A percentile compares a stretch with the other conserved stretches of the same genome.
These are phyloP conservation scores for Bergia puertoricense DNA, from an alignment of 92 coral and sea anemone genomes.

Conservation along the genomic window DNA sequence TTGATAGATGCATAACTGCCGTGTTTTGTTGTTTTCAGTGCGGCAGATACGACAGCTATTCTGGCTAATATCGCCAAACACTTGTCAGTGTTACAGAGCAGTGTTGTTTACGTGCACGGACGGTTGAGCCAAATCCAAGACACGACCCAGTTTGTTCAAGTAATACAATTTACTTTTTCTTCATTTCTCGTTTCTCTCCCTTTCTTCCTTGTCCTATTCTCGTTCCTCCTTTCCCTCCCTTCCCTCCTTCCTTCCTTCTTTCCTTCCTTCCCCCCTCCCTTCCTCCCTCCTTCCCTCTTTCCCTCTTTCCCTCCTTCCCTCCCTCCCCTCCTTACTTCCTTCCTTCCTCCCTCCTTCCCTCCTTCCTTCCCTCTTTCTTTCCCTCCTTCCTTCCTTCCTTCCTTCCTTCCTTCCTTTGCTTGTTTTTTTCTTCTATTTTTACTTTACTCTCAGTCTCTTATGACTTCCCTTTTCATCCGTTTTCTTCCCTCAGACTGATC, in stretches of 20 bases:
- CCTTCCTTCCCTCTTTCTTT: neutral
- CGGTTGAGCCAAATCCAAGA: slow-evolving; percentile 64
- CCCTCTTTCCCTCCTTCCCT: neutral
- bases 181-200: neutral
- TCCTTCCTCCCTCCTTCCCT: neutral
- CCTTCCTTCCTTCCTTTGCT: neutral
- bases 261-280: neutral
- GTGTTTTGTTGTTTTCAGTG: slow-evolving; percentile 49
- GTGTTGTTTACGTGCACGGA: slow-evolving; percentile 76
- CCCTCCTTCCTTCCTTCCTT: neutral
- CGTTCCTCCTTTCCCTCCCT: neutral
- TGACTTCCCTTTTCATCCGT: neutral
- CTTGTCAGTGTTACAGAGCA: slow-evolving; percentile 73
- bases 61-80: slow-evolving; percentile 87
- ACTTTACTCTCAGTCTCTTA: neutral
- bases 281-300: neutral
- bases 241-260: neutral
- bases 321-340: neutral
- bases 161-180: neutral
- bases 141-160: slow-evolving; percentile 86
- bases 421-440: neutral
- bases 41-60: slow-evolving; percentile 80
- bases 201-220: neutral
- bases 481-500: neutral
- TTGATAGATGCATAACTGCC: neutral